Percentiles rank a stretch among this genome's conserved stretches.
Conservation (phyloP, 2,888 invertebrate genomes). For the Fissipunctia ypsillon region DNA sequence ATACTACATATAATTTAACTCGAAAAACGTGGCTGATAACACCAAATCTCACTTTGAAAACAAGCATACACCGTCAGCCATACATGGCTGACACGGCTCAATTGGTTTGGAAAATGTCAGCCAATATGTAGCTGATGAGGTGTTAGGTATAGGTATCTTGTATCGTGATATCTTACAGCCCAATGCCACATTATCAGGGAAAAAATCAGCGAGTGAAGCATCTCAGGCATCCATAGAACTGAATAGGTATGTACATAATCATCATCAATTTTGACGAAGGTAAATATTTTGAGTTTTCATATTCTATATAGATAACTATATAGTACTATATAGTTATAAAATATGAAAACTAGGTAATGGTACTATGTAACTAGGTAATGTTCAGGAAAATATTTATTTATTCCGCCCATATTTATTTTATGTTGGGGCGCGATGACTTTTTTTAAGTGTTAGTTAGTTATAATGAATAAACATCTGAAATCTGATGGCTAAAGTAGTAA, state of each 20-base stretch:
- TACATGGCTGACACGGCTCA: no score
- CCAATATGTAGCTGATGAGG: no score
- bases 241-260: neutral
- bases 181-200: neutral
- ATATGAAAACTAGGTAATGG: no score
- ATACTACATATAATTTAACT: no score
- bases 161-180: neutral
- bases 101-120: no score
- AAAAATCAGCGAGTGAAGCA: neutral
- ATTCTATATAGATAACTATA: neutral
- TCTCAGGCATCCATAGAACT: neutral
- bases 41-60: no score
- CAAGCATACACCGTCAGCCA: no score
- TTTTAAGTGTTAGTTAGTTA: slow-evolving; percentile 24
- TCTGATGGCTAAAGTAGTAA: slow-evolving; percentile 68
- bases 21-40: no score
- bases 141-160: no score
- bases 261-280: neutral
- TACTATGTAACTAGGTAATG: no score
- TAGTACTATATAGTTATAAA: no score
- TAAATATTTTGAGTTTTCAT: neutral
- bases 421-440: neutral
- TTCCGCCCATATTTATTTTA: slow-evolving; percentile 12
- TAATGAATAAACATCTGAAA: slow-evolving; percentile 47
- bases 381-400: neutral